Evolutionary conservation across 2,797 vertebrate genomes (phyloP), one percentile per base, ranked within the genome.

Genomic region (Phataginus tetradactyla): DNA sequence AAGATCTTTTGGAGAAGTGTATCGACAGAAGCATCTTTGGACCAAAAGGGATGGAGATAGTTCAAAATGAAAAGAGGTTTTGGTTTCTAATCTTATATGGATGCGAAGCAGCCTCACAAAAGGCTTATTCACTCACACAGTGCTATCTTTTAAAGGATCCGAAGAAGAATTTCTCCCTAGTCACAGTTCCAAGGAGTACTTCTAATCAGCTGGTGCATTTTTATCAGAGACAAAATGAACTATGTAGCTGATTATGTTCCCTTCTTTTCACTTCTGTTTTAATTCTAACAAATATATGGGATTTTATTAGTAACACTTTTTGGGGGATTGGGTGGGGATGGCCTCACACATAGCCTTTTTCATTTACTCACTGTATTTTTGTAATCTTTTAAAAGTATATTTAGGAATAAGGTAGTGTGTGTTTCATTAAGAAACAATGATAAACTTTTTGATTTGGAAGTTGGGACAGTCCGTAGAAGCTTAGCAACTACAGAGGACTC

Each of bases 341-440:
- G 21, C 10, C 15, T 95, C 32, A 86, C 12, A 51, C 68, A 68
- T 84, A 42, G 14, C 14, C 32, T 80, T 63, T 69, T 63, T 39
- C n/a, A 59, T 45, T 96, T 49, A 83, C 49, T 94, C 32, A 83
- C 5, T 83, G 6, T 18, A 86, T n/a, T 95, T 90, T 77, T 78
- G 14, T 86, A 55, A 53, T 34, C 21, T 90, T 92, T 42, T 4
- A 80, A 75, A 88, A 89, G 27, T 53, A 23, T 53, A n/a, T 57
- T 85, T 94, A 59, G 49, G n/a, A 80, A 49, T 83, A 85, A 91
- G 6, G 18, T 89, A 69, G 4, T 39, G 1, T 85, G 17, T 39
- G 75, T 45, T 45, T 45, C 81, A 55, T 83, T 83, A 66, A 74
- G 12, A 87, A 57, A 80, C 17, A 53, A 27, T 57, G 61, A 45